A percentile compares a stretch with the other conserved stretches of the same genome.
phyloP scores from a whole-genome alignment of 2,113 vertebrate genomes.

The Heloderma charlesbogerti region DNA sequence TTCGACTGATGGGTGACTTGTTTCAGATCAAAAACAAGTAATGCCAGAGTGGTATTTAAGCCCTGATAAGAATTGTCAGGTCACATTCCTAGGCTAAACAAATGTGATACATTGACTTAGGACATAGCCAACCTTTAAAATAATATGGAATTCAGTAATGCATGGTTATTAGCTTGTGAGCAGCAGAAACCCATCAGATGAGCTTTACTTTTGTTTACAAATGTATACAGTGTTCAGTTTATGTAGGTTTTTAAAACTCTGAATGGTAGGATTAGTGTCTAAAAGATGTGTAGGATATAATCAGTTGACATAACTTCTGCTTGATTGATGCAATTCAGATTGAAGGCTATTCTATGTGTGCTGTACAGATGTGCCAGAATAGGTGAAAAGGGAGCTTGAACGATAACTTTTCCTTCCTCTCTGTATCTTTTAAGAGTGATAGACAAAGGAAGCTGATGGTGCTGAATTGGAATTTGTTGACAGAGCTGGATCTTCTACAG shows the following conservation, averaged over 20 bases:
- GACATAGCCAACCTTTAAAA: neutral
- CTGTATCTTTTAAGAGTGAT: too few species aligned
- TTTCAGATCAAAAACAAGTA: neutral
- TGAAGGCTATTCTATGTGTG: neutral
- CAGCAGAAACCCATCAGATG: neutral
- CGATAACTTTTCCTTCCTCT: too few species aligned
- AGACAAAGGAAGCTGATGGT: too few species aligned
- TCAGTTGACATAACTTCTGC: neutral
- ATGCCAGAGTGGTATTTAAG: neutral
- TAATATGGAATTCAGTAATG: neutral
- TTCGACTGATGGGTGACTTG: neutral
- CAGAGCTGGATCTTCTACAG: too few species aligned
- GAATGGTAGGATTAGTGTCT: too few species aligned
- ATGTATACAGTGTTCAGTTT: neutral
- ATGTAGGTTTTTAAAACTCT: neutral
- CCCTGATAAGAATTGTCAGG: neutral
- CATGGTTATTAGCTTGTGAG: neutral
- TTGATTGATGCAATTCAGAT: neutral
- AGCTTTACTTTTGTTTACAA: neutral
- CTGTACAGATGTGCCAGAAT: neutral
- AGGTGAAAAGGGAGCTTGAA: too few species aligned
- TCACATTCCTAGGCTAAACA: neutral
- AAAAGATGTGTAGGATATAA: neutral
- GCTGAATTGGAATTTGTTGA: too few species aligned
- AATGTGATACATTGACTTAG: neutral